Base-by-base conservation (phyloP, 2,888 invertebrate genomes). In the Coremacera marginata region DNA sequence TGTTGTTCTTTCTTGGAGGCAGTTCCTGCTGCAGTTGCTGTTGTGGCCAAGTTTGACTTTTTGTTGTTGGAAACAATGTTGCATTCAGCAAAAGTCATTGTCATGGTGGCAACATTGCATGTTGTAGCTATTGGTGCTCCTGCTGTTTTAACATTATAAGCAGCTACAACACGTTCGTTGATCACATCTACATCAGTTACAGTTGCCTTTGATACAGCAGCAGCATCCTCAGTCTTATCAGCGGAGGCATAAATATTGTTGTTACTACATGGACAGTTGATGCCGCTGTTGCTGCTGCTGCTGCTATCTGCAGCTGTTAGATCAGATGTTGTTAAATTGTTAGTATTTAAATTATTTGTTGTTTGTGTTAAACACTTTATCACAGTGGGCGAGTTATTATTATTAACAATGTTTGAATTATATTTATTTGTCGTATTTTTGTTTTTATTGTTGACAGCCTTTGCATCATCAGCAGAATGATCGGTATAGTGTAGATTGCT, bases 41-140 rank as follows among this genome's bases (percentile, higher is more conserved):
- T 79, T 9, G 55, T 19, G 22, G 55, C 19, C 52, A 73, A 31
- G 25, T 51, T 73, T 68, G 84, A 81, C 80, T 87, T 85, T 79
- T 88, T 88, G 72, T 85, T 86, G 80, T 83, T 85, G 74, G 82
- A 83, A 52, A 87, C 81, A 77, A 62, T 73, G 27, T 82, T 84
- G 78, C 86, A 84, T 67, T 88, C 88, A 63, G 83, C 83, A 72
- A 87, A 79, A 62, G 90, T 90, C 73, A 90, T 89, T 78, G 91
- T 91, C 91, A 92, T 91, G 80, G 91, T 91, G 74, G 92, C 91
- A 80, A 91, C 91, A 84, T 90, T 91, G 67, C 83, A 84, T 44
- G 83, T 84, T 9, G 90, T 75, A 62, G 79, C 70, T 34, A 70
- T 77, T 71, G 67, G 19, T 52, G 51, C 49, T 27, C 34, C 65